These are phyloP conservation scores for Penaeus monodon DNA, from an alignment of 2,888 invertebrate species.

Conservation along the genomic window DNA sequence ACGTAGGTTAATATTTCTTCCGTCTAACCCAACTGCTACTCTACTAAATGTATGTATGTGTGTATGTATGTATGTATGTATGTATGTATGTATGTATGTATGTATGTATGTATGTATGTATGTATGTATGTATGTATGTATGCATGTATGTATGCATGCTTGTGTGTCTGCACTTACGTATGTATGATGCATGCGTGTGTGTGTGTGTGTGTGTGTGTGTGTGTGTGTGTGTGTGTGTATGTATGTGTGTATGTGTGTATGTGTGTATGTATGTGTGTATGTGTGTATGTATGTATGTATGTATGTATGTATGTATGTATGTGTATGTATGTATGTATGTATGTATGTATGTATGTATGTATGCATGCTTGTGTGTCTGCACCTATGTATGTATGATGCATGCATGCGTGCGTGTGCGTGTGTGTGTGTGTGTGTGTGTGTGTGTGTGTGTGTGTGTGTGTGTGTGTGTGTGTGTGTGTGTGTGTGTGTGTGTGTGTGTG, in stretches of 20 bases:
- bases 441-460: too few species aligned
- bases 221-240: not conserved
- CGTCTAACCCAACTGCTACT: too few species aligned
- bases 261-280: not conserved
- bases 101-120: not conserved
- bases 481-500: too few species aligned
- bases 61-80: not conserved
- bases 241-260: not conserved
- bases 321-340: not conserved
- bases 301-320: not conserved
- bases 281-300: not conserved
- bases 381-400: not conserved
- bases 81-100: not conserved
- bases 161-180: not conserved
- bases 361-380: not conserved
- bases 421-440: not conserved
- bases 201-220: not conserved
- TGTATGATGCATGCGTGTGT: not conserved
- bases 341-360: too few species aligned
- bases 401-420: not conserved
- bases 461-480: too few species aligned
- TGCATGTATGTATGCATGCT: not conserved
- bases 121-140: not conserved
- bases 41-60: not conserved
- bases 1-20: too few species aligned